A percentile compares a stretch with the other conserved stretches of the same genome.
phyloP scores from a whole-genome alignment of 2,797 vertebrate species.

The Girardinus metallicus region DNA sequence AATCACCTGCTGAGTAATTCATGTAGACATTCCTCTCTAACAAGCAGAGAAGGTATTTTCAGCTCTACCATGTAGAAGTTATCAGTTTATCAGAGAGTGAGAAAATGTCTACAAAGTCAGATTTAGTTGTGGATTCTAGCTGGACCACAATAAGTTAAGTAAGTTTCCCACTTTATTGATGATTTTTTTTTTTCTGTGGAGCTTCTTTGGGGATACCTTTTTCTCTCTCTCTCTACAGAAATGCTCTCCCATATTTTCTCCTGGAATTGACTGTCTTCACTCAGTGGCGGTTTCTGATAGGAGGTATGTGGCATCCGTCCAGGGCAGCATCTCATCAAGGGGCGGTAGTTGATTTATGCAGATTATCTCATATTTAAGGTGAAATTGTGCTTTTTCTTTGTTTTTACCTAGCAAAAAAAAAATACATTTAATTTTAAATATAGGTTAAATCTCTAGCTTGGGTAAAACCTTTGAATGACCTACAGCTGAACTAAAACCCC shows the following conservation, averaged over 20 bases:
- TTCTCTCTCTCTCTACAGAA: no score
- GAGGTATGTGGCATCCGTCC: no score
- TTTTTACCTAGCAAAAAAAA: background rate
- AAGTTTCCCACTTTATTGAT: background rate
- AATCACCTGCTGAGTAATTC: conserved; percentile 5
- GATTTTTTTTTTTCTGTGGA: background rate
- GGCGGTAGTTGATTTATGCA: no score
- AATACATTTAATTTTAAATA: background rate
- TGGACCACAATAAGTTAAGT: background rate
- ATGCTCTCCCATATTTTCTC: no score
- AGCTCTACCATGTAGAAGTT: background rate
- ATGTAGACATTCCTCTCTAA: background rate
- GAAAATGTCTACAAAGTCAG: background rate
- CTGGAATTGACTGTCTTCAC: no score
- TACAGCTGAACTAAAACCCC: background rate
- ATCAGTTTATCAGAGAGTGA: background rate
- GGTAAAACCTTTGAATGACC: background rate
- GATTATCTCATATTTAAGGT: no score
- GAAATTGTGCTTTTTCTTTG: background rate
- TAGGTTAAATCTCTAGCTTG: background rate
- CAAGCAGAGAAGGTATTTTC: background rate
- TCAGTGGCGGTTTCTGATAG: no score
- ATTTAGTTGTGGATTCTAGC: background rate
- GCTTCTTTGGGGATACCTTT: no score
- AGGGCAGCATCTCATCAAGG: no score